Percentiles rank a stretch among this genome's conserved stretches.
Conservation (phyloP, 2,888 invertebrate species). For the Hedychridium roseum region DNA sequence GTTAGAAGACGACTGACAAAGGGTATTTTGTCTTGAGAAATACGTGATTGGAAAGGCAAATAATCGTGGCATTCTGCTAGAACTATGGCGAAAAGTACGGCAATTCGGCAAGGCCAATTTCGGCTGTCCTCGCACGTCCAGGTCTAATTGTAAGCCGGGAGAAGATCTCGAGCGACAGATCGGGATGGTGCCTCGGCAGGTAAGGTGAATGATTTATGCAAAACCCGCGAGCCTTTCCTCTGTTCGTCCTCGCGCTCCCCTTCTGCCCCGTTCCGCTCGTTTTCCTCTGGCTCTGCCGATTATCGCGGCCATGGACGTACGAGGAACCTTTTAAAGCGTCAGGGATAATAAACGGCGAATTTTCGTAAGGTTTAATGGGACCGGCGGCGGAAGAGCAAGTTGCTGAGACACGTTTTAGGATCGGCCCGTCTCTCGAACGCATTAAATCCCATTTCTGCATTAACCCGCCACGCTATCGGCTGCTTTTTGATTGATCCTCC, state of each 20-base stretch:
- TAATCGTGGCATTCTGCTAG: too few species aligned
- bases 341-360: conserved; percentile 20
- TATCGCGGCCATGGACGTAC: conserved; percentile 11
- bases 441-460: conserved; percentile 10
- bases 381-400: background rate
- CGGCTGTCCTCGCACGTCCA: too few species aligned
- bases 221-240: conserved; percentile 1
- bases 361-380: conserved; percentile 28
- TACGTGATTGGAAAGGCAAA: too few species aligned
- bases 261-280: background rate
- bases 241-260: too few species aligned
- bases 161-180: too few species aligned
- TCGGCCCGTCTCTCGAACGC: background rate
- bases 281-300: background rate
- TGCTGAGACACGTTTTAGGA: background rate
- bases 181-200: too few species aligned
- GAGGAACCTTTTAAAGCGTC: conserved; percentile 26
- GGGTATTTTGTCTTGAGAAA: too few species aligned
- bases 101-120: too few species aligned
- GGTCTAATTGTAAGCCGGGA: too few species aligned
- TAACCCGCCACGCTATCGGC: conserved; percentile 1
- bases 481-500: background rate
- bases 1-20: too few species aligned
- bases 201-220: conserved; percentile 31
- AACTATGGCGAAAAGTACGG: too few species aligned